Evolutionary conservation across 30 jellyfish, hydroid and myxozoan genomes (phyloP), one percentile per base, ranked within the genome.

Genomic region (Catostylus mosaicus): DNA sequence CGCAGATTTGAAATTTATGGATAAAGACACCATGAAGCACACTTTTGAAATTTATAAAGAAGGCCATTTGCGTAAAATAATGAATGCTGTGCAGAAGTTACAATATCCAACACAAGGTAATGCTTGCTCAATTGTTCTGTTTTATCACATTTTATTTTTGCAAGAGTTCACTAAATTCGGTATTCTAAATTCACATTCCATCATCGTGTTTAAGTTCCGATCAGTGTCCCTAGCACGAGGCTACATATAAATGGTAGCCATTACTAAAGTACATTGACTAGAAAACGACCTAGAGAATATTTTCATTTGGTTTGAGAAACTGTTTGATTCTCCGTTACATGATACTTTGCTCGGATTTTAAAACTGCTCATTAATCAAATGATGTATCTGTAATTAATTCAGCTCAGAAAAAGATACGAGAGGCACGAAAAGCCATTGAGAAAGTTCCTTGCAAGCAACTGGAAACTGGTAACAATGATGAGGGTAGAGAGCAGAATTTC

Each of bases 51-150:
- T 94, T 27, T 45, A 40, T 24, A 94, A 94, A 78, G 99, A 94
- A 38, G 99, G 97, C 9, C 99, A 94, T 72, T 66, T 94, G 36
- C 83, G 84, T 74, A 85, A 85, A 37, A 51, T 94, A 18, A 12
- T 71, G 75, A 84, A 45, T 36, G 99, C 99, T 30, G 86, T 96
- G 8, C 52, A 87, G 47, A 84, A 66, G 48, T 87, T 94, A 16
- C 99, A 94, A 51, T 94, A 94, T 38, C 99, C 99, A 37, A 94
- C 96, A 8, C 84, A 77, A 88, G 97, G 99, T 94, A 16, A 33
- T 74, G 35, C 20, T 16, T 48, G 11, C 1, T 48, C 20, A 9
- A 16, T 48, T 4, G 63, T 16, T 48, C 24, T 48, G 14, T 48
- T 27, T 3, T 48, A 9, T 7, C 20, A 2, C 63, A 9, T 48